A percentile compares a stretch with the other conserved stretches of the same genome.
Evolutionary conservation across 2,888 invertebrate genomes (phyloP).

Genomic region (Limnephilus auricula): DNA sequence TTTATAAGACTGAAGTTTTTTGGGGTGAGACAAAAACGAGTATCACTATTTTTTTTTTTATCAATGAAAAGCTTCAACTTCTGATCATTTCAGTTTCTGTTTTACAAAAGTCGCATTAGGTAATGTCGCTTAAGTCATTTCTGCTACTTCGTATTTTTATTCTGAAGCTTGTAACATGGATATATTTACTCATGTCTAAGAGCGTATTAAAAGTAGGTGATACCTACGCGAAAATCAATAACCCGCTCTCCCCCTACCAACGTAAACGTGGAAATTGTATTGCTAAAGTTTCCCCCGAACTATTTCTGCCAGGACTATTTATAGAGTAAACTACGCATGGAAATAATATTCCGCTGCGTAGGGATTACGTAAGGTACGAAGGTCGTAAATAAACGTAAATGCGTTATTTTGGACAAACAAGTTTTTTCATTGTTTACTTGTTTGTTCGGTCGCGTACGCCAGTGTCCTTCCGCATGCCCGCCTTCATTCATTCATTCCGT

Average conservation of each 20-base stretch:
- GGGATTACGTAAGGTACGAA: neutral
- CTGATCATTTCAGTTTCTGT: too few relatives aligned
- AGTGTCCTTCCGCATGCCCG: slow-evolving; percentile 37
- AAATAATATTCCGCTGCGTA: neutral
- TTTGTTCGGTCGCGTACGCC: slow-evolving; percentile 18
- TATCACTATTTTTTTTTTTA: too few relatives aligned
- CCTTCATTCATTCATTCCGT: slow-evolving; percentile 55
- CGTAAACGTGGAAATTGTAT: neutral
- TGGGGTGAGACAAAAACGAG: too few relatives aligned
- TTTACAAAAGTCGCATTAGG: too few relatives aligned
- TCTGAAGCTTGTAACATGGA: too few relatives aligned
- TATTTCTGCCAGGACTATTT: neutral
- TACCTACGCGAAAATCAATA: neutral
- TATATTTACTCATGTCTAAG: neutral
- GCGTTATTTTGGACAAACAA: neutral
- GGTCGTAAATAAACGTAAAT: slow-evolving; percentile 2
- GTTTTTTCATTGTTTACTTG: slow-evolving; percentile 8
- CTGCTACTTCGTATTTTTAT: too few relatives aligned
- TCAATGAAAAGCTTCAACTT: too few relatives aligned
- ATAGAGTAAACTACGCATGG: neutral
- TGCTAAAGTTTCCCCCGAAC: neutral
- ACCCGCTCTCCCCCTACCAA: neutral
- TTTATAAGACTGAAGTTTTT: too few relatives aligned
- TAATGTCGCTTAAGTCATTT: too few relatives aligned
- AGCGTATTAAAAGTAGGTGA: neutral